Base-by-base conservation (phyloP, 2,888 invertebrate species). In the Tholera decimalis region DNA sequence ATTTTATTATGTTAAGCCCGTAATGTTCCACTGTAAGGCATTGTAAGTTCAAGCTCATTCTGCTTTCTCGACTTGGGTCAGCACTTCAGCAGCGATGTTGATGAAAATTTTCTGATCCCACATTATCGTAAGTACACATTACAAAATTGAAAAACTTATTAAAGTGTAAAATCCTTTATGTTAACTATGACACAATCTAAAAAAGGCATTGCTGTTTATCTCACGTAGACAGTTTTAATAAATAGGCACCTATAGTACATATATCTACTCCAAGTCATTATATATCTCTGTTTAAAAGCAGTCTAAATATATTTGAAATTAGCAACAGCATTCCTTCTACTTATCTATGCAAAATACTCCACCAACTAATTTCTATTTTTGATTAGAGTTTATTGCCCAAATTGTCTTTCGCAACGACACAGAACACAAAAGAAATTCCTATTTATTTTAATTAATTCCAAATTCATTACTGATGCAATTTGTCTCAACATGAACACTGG, bases 391-490 rank as follows among this genome's bases (percentile, higher is more conserved):
- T 30, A 41, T 39, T 57, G 18, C 49, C 49, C 20, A n/a, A 22
- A 37, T 55, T 49, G 18, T 24, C 61, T 54, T 67, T 28, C 56
- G 9, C 8, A 61, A 73, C 43, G 0, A 73, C 24, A 39, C 11
- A 15, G 35, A n/a, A 53, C 62, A 47, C 18, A 43, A 6, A 57
- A 56, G 43, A 56, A 73, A 68, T 59, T n/a, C n/a, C n/a, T n/a
- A 73, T 73, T 68, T 35, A 56, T 74, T 51, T 62, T 47, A 64
- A 61, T 70, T 30, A 49, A 64, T 60, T 75, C 35, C 28, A 49
- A 73, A 73, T 73, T 54, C 8, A 61, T 73, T 61, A 73, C 33
- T 50, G 24, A 22, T 54, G 61, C 74, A 73, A 73, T 73, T 73
- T 73, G 61, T 73, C 57, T 46, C 3, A 33, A 50, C 68, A 50